Base-by-base conservation (phyloP, 2,888 invertebrate species). In the Polydrusus cervinus region DNA sequence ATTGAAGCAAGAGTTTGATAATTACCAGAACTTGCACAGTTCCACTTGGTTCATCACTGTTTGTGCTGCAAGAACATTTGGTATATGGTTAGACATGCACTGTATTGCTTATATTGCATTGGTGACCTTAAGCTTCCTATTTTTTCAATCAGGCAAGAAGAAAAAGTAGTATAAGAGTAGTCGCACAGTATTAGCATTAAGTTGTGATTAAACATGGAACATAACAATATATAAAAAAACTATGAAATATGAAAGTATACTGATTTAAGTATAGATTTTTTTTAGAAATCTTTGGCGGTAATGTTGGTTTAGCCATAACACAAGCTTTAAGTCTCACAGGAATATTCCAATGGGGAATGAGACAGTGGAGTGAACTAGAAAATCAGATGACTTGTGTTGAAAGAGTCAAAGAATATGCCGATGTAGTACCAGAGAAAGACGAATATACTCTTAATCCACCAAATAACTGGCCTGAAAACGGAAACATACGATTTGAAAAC, bases 301-400 rank as follows among this genome's bases (percentile, higher is more conserved):
- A 92, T 83, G 93, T 95, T 5, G 95, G 95, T 30, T 85, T 95
- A 70, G 94, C 94, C 11, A 93, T 95, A 67, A 94, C 95, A 0
- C 94, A 95, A 84, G 92, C 93, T n/a, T 92, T 94, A 87, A 91
- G 92, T 0, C 89, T 95, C 72, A 94, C 93, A 0, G 94, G 94
- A 10, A 88, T 88, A 87, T 80, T 91, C 82, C 91, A 91, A 82
- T 91, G 90, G 90, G 90, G 89, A 6, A 89, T 91, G 77, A 89
- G 97, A 10, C 97, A 97, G 75, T 86, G 86, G 84, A 85, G 84
- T 45, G 87, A 87, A 79, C 69, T 87, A 62, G 87, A 87, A 85
- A 96, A 95, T 83, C 94, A 93, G 81, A 95, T 96, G 95, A 96
- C 95, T 5, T 93, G 95, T 10, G 97, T 98, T 0, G 98, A 98